Base-by-base conservation (phyloP, 2,797 vertebrate genomes). In the Chromis chromis region DNA sequence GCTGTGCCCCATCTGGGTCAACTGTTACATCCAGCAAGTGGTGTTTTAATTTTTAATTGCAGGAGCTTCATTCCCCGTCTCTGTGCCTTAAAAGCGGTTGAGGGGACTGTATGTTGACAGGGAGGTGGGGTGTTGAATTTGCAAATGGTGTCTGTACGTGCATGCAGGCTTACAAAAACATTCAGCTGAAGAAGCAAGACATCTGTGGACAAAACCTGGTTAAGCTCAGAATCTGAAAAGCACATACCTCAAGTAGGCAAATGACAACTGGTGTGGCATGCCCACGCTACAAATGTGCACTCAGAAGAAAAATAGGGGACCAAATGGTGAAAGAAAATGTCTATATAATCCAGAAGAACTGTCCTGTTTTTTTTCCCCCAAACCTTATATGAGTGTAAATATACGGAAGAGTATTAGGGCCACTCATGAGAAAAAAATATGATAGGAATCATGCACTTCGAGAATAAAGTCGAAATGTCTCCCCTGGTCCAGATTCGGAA, bases 1-100 rank as follows among this genome's bases (percentile, higher is more conserved):
- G 63, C 12, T 14, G 28, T 31, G 53, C 12, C 54, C n/a, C 56
- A 86, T 86, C 74, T 82, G 73, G 86, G 87, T 86, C 85, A 86
- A 57, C 64, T 54, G 74, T 55, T 78, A 63, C 42, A 61, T 25
- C 8, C 9, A 60, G 65, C 36, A 70, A 62, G 70, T 17, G 4
- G 24, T 9, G 49, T 68, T 76, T 89, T 33, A 65, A 85, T 79
- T 71, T 85, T 83, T 84, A 40, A 83, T 72, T 72, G 46, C 10
- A 49, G 77, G 78, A 48, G 74, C 78, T 86, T 84, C 54, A 83
- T 69, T 81, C 67, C 55, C 48, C 5, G 65, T 16, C 40, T 67
- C 40, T 68, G 57, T 31, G 50, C 56, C 77, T 61, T 33, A 49
- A 69, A 31, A 42, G 10, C 24, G 25, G 31, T 48, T 17, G 22